Evolutionary conservation across 2,888 invertebrate genomes (phyloP).

Genomic region (Phymatocera aterrima): DNA sequence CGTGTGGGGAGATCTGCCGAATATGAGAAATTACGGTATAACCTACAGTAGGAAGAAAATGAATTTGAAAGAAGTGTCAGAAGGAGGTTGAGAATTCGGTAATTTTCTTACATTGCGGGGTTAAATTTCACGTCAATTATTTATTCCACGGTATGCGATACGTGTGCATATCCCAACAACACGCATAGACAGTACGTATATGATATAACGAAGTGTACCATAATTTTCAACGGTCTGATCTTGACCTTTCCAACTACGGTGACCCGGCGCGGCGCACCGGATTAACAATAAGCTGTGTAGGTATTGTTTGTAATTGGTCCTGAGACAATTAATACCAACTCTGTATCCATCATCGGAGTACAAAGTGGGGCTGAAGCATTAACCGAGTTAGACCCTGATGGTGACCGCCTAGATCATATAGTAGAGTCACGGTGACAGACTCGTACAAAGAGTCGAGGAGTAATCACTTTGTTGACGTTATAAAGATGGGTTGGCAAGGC

Average conservation of each 20-base stretch:
- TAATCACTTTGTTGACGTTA: conserved; percentile 40
- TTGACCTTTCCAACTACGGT: conserved; percentile 41
- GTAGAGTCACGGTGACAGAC: too few species aligned
- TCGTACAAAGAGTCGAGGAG: too few species aligned
- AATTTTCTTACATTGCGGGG: conserved; percentile 8
- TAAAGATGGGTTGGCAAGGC: conserved; percentile 29
- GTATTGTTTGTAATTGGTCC: conserved; percentile 37
- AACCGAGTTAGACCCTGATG: neutral
- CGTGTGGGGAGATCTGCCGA: too few species aligned
- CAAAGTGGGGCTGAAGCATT: neutral
- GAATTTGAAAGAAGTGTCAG: neutral
- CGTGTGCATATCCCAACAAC: too few species aligned
- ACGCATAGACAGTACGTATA: too few species aligned
- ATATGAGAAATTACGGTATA: neutral
- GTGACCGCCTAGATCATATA: neutral
- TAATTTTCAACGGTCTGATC: conserved; percentile 35
- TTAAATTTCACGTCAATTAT: conserved; percentile 20
- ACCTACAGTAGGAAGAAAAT: neutral
- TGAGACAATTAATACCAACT: conserved; percentile 8
- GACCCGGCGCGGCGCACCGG: conserved; percentile 2
- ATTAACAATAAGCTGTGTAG: neutral
- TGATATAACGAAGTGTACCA: conserved; percentile 4
- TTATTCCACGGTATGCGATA: neutral
- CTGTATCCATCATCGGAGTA: neutral
- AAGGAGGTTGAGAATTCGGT: neutral